Evolutionary conservation across 2,797 vertebrate genomes (phyloP).

Genomic region (Ispidina lecontei): DNA sequence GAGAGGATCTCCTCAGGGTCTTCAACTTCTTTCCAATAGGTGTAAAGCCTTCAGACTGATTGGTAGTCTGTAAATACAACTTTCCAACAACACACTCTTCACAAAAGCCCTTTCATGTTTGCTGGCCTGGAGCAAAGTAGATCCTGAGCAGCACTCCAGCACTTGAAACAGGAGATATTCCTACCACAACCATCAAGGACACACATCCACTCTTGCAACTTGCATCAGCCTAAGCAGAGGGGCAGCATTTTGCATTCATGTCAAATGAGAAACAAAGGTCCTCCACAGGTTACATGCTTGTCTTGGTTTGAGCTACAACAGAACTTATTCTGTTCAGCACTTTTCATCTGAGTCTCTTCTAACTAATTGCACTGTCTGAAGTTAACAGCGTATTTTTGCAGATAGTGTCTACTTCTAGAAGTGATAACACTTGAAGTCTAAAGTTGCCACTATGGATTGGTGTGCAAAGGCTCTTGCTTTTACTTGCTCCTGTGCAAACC

Average conservation of each 20-base stretch:
- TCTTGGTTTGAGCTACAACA: not conserved
- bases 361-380: no score
- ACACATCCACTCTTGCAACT: not conserved
- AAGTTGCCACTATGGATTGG: no score
- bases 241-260: rapidly evolving
- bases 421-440: no score
- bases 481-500: no score
- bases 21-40: not conserved
- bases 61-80: not conserved
- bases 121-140: not conserved
- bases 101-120: not conserved
- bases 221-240: not conserved
- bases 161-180: not conserved
- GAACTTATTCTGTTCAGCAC: not conserved
- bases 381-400: no score
- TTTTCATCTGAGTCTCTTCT: not conserved
- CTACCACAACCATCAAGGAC: not conserved
- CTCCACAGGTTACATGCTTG: not conserved
- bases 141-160: not conserved
- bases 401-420: no score
- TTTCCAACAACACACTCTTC: not conserved
- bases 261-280: not conserved
- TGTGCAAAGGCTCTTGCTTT: no score
- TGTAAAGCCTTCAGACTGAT: not conserved
- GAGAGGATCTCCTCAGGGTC: not conserved